phyloP scores from a whole-genome alignment of 1,140 invertebrate genomes.

The Drosophila aff. region DNA sequence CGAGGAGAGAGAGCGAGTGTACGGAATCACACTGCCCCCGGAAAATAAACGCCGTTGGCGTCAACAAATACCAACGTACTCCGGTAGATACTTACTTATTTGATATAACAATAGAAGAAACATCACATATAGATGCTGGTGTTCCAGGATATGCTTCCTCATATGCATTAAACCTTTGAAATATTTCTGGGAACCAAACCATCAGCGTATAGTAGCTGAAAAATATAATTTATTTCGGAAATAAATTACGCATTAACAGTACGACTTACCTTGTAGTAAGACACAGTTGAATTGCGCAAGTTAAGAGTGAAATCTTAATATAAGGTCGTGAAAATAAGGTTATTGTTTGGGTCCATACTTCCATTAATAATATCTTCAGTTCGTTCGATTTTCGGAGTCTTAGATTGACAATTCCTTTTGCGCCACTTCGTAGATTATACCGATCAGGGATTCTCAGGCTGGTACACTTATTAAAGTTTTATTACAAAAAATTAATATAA shows the following conservation, averaged over 20 bases:
- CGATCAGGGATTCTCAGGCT: conserved; percentile 34
- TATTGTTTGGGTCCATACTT: conserved; percentile 86
- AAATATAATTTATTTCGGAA: too few relatives aligned
- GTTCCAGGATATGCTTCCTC: conserved; percentile 88
- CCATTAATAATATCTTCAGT: conserved; percentile 45
- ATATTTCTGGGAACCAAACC: conserved; percentile 94
- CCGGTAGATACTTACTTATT: conserved; percentile 72
- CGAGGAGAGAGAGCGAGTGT: too few relatives aligned
- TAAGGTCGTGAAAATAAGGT: conserved; percentile 90
- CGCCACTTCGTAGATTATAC: conserved; percentile 4
- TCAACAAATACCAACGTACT: not conserved
- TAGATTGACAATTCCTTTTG: conserved; percentile 32
- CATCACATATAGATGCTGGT: conserved; percentile 90
- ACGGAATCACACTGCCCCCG: too few relatives aligned
- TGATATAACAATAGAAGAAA: conserved; percentile 88
- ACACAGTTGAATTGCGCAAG: conserved; percentile 91
- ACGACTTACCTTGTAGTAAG: conserved; percentile 89
- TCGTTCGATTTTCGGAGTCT: conserved; percentile 49
- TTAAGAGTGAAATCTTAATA: conserved; percentile 89
- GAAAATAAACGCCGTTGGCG: too few relatives aligned
- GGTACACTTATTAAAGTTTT: conserved; percentile 14
- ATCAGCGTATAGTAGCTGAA: conserved; percentile 92
- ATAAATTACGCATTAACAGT: not conserved
- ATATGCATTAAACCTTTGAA: conserved; percentile 90
- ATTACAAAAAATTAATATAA: not conserved